A percentile compares a stretch with the other conserved stretches of the same genome.
These are phyloP conservation scores for Mus spretus DNA, from an alignment of 2,797 vertebrate species.

Conservation along the genomic window DNA sequence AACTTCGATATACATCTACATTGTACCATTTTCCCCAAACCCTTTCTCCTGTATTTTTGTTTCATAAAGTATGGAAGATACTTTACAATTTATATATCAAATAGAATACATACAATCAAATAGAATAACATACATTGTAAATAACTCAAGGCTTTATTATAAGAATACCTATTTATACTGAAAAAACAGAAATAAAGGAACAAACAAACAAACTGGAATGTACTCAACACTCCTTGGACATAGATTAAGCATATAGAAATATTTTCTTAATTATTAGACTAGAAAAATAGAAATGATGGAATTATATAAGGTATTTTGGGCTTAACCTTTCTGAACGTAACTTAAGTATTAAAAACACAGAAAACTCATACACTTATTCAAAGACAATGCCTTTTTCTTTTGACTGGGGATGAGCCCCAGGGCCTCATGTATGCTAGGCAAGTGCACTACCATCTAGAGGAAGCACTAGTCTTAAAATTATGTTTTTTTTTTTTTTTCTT, in stretches of 20 bases:
- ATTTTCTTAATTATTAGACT: slow-evolving; percentile 57
- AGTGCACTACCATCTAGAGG: background rate
- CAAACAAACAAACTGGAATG: slow-evolving; percentile 22
- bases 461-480: slow-evolving; percentile 1
- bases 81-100: slow-evolving; percentile 56
- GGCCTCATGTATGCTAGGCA: background rate
- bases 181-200: slow-evolving; percentile 66
- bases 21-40: slow-evolving; percentile 12
- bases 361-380: slow-evolving; percentile 46
- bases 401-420: background rate
- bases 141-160: slow-evolving; percentile 66
- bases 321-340: slow-evolving; percentile 65
- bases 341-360: slow-evolving; percentile 55
- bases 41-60: slow-evolving; percentile 10
- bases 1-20: background rate
- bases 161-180: slow-evolving; percentile 55
- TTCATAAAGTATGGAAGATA: slow-evolving; percentile 57
- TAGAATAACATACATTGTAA: slow-evolving; percentile 46
- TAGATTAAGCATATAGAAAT: slow-evolving; percentile 34
- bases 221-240: background rate
- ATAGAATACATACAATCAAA: background rate
- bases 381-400: slow-evolving; percentile 59
- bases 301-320: slow-evolving; percentile 62
- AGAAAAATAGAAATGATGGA: slow-evolving; percentile 70
- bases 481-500: slow-evolving; percentile 68